Base-by-base conservation (phyloP, 2,113 vertebrate genomes). In the Nycticorax nycticorax region DNA sequence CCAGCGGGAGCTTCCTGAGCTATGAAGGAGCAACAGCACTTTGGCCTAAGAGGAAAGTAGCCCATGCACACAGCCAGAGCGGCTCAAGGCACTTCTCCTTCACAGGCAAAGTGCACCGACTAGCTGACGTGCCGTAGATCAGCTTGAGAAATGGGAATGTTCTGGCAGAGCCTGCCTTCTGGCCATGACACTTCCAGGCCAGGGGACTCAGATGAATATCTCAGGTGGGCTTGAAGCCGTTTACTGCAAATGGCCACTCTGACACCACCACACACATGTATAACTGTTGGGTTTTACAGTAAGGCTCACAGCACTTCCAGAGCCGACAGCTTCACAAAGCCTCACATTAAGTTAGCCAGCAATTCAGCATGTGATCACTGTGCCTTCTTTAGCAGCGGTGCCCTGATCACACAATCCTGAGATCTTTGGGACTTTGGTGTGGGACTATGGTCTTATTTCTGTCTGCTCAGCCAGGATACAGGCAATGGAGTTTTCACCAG, bases 321-420 rank as follows among this genome's bases (percentile, higher is more conserved):
- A 73, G 72, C 27, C 5, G 3, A 3, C 16, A 75, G 27, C 27
- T 78, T 57, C 14, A 1, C 14, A 52, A 39, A 85, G 48, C 52
- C 14, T 85, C 30, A 24, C 14, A 67, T 8, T 8, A 13, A 85
- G 30, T 22, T 37, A 60, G 37, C 10, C 57, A 57, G 39, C 8
- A 72, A 48, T 37, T 41, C 56, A 27, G 23, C 35, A 43, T 0
- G n/a, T 37, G 69, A n/a, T 21, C 75, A 11, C 55, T 26, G 64
- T 27, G 56, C 53, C 27, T 43, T 30, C 83, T 72, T 33, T 68
- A 88, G 63, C 75, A 63, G 63, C 15, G 0, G 32, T 19, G 5
- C 52, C 62, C 17, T 30, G 43, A 19, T 14, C 48, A 67, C 39
- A 20, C 0, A 0, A 8, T 24, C n/a, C 14, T 32, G 27, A 88